These are phyloP conservation scores for Drosophila lacicola DNA, from an alignment of 2,888 invertebrate genomes.

Conservation along the genomic window DNA sequence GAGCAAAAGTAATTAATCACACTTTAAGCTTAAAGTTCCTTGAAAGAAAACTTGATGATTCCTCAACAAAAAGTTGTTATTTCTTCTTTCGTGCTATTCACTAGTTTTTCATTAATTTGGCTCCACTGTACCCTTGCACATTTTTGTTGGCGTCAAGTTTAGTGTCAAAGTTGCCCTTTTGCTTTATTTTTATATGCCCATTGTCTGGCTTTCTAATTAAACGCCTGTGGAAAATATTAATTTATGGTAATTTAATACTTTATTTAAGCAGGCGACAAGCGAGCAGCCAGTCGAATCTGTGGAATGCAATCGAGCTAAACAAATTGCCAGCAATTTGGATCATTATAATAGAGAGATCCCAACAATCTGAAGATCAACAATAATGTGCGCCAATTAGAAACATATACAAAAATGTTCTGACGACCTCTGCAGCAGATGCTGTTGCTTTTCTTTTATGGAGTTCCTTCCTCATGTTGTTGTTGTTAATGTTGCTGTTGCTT, in stretches of 20 bases:
- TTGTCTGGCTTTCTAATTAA: slow-evolving; percentile 70
- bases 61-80: too few species aligned
- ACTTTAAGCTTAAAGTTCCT: neutral
- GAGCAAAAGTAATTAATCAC: too few species aligned
- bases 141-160: slow-evolving; percentile 51
- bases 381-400: slow-evolving; percentile 74
- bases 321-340: slow-evolving; percentile 63
- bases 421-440: slow-evolving; percentile 26
- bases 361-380: slow-evolving; percentile 64
- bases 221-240: slow-evolving; percentile 61
- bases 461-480: slow-evolving; percentile 8
- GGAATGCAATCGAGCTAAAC: slow-evolving; percentile 46
- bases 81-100: too few species aligned
- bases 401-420: slow-evolving; percentile 47
- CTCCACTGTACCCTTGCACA: slow-evolving; percentile 28
- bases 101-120: neutral
- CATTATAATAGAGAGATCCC: slow-evolving; percentile 33
- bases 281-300: slow-evolving; percentile 37
- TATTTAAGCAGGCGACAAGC: slow-evolving; percentile 30
- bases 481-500: slow-evolving; percentile 17
- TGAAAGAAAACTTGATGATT: too few species aligned
- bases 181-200: slow-evolving; percentile 13
- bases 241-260: slow-evolving; percentile 75
- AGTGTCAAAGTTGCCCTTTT: slow-evolving; percentile 37
- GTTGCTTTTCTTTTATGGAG: slow-evolving; percentile 38